phyloP scores from a whole-genome alignment of 2,797 vertebrate species.

The Champsocephalus esox region DNA sequence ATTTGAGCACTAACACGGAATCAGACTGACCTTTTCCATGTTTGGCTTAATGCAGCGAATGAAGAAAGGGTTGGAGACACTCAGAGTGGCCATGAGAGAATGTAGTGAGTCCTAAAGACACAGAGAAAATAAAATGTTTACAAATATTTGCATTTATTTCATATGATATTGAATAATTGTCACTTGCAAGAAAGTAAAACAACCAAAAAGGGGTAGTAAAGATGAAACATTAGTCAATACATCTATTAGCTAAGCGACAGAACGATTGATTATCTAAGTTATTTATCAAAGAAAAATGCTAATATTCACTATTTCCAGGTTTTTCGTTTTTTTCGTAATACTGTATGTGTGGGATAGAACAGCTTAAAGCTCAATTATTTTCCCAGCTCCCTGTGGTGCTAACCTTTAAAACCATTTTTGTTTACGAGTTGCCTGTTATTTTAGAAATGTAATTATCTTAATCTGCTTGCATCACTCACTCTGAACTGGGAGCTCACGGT shows the following conservation, averaged over 20 bases:
- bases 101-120: constrained; percentile 90
- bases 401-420: not conserved
- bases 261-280: not conserved
- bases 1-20: constrained; percentile 9
- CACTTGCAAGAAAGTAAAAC: too few species aligned
- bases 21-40: constrained; percentile 88
- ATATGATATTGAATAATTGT: not conserved
- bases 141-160: not conserved
- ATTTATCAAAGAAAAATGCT: not conserved
- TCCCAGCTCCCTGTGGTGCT: not conserved
- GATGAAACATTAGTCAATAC: too few species aligned
- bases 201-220: too few species aligned
- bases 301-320: not conserved
- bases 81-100: constrained; percentile 92
- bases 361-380: not conserved
- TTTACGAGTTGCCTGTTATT: not conserved
- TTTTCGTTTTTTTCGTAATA: too few species aligned
- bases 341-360: too few species aligned
- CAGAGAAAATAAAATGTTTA: not conserved
- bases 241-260: not conserved
- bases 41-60: constrained; percentile 97
- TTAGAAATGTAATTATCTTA: not conserved
- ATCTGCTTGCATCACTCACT: constrained; percentile 78
- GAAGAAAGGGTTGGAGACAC: constrained; percentile 94
- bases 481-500: constrained; percentile 97